Evolutionary conservation across 2,113 vertebrate genomes (phyloP).

Genomic region (Odocoileus virginianus): DNA sequence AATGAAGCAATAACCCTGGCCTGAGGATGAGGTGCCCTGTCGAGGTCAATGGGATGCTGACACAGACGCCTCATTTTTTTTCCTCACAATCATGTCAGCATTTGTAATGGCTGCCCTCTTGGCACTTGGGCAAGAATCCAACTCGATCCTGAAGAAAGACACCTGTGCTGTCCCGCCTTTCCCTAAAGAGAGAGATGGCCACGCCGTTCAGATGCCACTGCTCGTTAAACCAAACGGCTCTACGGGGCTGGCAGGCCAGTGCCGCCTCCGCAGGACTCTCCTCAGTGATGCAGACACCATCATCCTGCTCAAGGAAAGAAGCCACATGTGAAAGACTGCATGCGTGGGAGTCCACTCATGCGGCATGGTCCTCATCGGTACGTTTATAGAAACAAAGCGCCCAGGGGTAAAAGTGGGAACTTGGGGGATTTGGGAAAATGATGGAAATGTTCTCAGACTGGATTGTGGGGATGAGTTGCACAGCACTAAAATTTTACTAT

Average conservation of each 20-base stretch:
- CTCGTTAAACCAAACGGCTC: background rate
- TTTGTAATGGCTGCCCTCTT: background rate
- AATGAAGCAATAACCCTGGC: background rate
- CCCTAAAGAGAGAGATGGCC: too few relatives aligned
- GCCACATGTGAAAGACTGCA: background rate
- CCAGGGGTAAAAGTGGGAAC: background rate
- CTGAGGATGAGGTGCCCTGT: background rate
- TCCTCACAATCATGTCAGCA: background rate
- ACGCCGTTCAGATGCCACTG: fast-evolving
- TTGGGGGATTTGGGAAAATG: background rate
- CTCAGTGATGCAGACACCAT: fast-evolving
- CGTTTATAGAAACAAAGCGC: background rate
- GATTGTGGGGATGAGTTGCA: background rate
- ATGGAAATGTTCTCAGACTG: background rate
- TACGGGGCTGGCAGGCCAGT: fast-evolving
- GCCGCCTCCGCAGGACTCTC: fast-evolving
- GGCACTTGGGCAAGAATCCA: background rate
- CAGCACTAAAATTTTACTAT: background rate
- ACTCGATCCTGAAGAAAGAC: background rate
- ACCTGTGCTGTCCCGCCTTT: background rate
- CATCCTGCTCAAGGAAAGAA: background rate
- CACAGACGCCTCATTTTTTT: background rate
- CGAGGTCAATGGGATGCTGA: background rate
- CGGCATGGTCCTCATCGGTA: background rate
- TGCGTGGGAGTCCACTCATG: fast-evolving